Base-by-base conservation (phyloP, 2,113 vertebrate genomes). In the Halcyon senegalensis region DNA sequence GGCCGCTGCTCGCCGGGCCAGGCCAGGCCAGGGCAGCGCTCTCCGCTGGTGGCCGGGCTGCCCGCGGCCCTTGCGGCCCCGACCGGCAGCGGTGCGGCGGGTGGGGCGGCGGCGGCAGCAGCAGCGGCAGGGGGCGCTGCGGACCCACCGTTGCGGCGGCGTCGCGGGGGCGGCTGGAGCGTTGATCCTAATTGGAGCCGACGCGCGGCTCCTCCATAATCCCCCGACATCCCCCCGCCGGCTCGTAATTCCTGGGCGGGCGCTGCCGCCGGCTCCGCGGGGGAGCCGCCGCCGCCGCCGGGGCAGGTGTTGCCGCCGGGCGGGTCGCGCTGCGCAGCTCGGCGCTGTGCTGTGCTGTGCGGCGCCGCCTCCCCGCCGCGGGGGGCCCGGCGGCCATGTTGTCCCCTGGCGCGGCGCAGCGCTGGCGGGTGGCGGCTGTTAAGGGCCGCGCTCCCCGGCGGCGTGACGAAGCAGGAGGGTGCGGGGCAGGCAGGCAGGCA, bases 131-230 rank as follows among this genome's bases (percentile, higher is more conserved):
- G n/a, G n/a, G n/a, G n/a, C n/a, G n/a, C n/a, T n/a, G n/a, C n/a
- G n/a, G 97, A 95, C 96, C 96, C 95, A 97, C 93, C 89, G 27
- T 98, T 98, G 60, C 62, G 18, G 28, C 27, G 33, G 89, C 25
- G 63, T 48, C 64, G 60, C 95, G 96, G 90, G 39, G 76, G 92
- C 83, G 64, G 94, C 64, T 28, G 87, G 93, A 93, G 93, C 95
- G 97, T 97, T 98, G 98, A 98, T 98, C 93, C 96, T 98, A 98
- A 98, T 98, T 98, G 98, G 97, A 98, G 98, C 96, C 91, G 98
- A 98, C 98, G 95, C 89, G 84, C 96, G 97, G 97, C 97, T 98
- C 96, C 97, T 97, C 97, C 97, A 77, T 98, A 98, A 98, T 98
- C 98, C 97, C 87, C 97, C 95, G 97, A 97, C 98, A 97, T 98